Conservation (phyloP, 2,113 vertebrate genomes). For the Geococcyx californianus region DNA sequence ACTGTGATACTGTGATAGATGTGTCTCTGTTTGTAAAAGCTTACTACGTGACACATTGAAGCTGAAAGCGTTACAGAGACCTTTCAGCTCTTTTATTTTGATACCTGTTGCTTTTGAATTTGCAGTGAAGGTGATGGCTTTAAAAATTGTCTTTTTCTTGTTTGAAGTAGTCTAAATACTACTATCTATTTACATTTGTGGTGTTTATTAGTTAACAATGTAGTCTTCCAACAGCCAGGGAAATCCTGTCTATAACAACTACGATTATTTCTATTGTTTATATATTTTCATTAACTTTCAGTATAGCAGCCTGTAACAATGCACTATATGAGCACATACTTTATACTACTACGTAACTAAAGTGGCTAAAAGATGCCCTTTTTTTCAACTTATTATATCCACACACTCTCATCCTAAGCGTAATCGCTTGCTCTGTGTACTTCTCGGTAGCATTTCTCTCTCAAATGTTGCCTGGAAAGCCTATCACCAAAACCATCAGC, state of each 20-base stretch:
- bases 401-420: background rate
- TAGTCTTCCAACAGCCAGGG: background rate
- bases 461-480: background rate
- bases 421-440: background rate
- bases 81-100: background rate
- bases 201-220: background rate
- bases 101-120: background rate
- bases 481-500: background rate
- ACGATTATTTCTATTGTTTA: background rate
- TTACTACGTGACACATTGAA: background rate
- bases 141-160: background rate
- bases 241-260: background rate
- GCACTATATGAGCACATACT: background rate
- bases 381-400: background rate
- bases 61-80: background rate
- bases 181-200: background rate
- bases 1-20: no score
- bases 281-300: background rate
- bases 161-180: background rate
- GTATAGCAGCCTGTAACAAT: background rate
- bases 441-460: background rate
- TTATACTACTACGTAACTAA: background rate
- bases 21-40: background rate
- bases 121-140: background rate
- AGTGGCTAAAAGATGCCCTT: background rate